A percentile compares a stretch with the other conserved stretches of the same genome.
Evolutionary conservation across 2,113 vertebrate genomes (phyloP).

Genomic region (Mastomys coucha): DNA sequence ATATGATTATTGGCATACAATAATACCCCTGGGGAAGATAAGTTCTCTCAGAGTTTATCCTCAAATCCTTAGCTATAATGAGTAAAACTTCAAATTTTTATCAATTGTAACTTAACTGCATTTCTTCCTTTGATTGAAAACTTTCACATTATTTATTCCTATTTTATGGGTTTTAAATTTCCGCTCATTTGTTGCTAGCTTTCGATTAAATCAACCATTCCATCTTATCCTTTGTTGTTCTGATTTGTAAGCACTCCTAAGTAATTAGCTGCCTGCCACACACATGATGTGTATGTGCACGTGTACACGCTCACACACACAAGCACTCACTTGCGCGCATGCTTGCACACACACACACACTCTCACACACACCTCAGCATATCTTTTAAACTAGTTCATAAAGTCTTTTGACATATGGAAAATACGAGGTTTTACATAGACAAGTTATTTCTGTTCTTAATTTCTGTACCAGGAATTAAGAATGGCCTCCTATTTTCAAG

Average conservation of each 20-base stretch:
- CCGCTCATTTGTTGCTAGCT: conserved; percentile 21
- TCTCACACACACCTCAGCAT: background rate
- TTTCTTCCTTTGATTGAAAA: conserved; percentile 48
- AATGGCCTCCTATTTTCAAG: conserved; percentile 35
- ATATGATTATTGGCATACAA: background rate
- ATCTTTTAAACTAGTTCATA: conserved; percentile 33
- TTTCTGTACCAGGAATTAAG: conserved; percentile 45
- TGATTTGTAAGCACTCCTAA: background rate
- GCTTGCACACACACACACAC: background rate
- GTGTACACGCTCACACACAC: background rate
- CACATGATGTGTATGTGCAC: too few relatives aligned
- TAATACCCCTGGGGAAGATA: background rate
- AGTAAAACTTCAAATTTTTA: background rate
- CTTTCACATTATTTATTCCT: conserved; percentile 39
- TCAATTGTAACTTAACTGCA: background rate
- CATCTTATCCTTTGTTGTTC: background rate
- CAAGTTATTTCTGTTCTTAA: conserved; percentile 41
- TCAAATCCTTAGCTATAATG: background rate
- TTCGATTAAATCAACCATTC: background rate
- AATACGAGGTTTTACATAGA: conserved; percentile 4
- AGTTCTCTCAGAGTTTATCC: background rate
- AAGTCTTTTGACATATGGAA: conserved; percentile 32
- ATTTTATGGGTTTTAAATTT: conserved; percentile 7
- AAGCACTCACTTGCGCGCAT: too few relatives aligned
- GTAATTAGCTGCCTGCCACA: background rate